phyloP scores from a whole-genome alignment of 2,888 invertebrate species.

The Melanostoma scalare region DNA sequence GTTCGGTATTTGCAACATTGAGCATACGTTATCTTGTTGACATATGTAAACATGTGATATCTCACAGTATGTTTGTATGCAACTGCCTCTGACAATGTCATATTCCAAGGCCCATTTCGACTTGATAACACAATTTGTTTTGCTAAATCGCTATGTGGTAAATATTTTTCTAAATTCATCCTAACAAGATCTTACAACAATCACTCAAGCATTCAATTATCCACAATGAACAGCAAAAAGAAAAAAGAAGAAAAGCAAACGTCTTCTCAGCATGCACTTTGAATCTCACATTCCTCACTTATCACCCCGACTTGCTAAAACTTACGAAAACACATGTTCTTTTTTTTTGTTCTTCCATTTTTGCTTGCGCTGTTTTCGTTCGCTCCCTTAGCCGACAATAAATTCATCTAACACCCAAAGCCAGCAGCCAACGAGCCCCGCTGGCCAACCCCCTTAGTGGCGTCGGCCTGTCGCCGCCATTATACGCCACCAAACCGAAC shows the following conservation, averaged over 20 bases:
- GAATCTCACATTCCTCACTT: constrained; percentile 45
- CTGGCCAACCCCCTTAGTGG: constrained; percentile 66
- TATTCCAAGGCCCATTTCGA: background rate
- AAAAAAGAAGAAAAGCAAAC: background rate
- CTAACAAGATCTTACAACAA: constrained; percentile 43
- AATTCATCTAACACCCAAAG: constrained; percentile 66
- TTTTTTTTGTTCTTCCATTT: background rate
- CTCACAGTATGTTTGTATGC: no score
- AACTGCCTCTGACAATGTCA: no score
- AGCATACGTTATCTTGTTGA: no score
- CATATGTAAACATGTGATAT: no score
- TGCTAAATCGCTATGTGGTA: constrained; percentile 34
- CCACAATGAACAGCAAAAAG: constrained; percentile 22
- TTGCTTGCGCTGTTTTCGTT: background rate
- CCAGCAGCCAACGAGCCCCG: constrained; percentile 17
- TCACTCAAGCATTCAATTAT: constrained; percentile 49
- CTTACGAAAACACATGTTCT: constrained; percentile 41
- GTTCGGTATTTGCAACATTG: no score
- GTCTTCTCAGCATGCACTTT: constrained; percentile 45
- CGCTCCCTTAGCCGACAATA: constrained; percentile 41
- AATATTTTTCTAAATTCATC: constrained; percentile 38
- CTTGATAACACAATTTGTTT: constrained; percentile 50
- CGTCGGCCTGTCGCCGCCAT: constrained; percentile 65
- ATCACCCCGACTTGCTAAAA: constrained; percentile 47
- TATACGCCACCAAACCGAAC: constrained; percentile 45